These are phyloP conservation scores for Philereme transversata DNA, from an alignment of 2,888 invertebrate species.

Conservation along the genomic window DNA sequence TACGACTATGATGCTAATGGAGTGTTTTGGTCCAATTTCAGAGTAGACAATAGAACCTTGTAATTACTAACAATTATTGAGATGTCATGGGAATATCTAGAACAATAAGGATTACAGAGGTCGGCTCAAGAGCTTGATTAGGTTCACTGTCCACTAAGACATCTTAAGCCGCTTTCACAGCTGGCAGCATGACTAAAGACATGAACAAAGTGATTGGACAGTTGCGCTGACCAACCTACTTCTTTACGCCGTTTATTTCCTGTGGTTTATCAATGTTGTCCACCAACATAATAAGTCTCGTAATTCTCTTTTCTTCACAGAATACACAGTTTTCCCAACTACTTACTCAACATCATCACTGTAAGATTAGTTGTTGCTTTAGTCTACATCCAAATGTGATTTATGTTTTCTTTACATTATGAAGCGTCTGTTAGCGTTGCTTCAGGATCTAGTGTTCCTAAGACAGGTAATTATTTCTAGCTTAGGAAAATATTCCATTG, in stretches of 20 bases:
- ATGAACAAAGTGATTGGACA: too few relatives aligned
- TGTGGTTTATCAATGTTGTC: too few relatives aligned
- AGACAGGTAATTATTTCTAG: slow-evolving; percentile 19
- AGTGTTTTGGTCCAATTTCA: slow-evolving; percentile 10
- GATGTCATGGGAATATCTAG: slow-evolving; percentile 25
- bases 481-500: slow-evolving; percentile 17
- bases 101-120: slow-evolving; percentile 24
- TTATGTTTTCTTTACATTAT: background rate
- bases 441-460: slow-evolving; percentile 8
- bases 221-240: too few relatives aligned
- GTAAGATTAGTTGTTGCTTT: too few relatives aligned
- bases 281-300: too few relatives aligned
- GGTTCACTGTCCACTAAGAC: slow-evolving; percentile 3
- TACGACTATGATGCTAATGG: background rate
- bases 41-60: slow-evolving; percentile 19
- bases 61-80: slow-evolving; percentile 20
- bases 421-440: background rate
- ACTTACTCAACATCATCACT: too few relatives aligned
- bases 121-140: slow-evolving; percentile 6
- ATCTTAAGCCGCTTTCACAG: background rate
- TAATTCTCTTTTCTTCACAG: too few relatives aligned
- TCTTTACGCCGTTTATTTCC: too few relatives aligned
- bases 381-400: too few relatives aligned
- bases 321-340: too few relatives aligned
- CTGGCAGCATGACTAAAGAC: too few relatives aligned